A percentile compares a stretch with the other conserved stretches of the same genome.
Evolutionary conservation across 37 sponge, comb jelly and placozoan species (phyloP).

Genomic region (Spongia lamella): DNA sequence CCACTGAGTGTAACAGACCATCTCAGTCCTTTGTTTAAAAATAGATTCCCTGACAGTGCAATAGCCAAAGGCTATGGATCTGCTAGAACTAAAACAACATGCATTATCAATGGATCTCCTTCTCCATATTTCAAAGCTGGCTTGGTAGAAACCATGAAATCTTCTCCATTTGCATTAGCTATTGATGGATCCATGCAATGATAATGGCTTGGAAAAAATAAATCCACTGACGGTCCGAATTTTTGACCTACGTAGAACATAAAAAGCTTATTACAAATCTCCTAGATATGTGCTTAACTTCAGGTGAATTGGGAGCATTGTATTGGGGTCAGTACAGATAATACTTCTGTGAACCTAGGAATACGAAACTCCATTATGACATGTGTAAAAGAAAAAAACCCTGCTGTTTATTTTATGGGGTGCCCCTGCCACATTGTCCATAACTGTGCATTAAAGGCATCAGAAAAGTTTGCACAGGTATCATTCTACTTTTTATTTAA

Average conservation of each 20-base stretch:
- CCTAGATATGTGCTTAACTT: conserved; percentile 61
- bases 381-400: conserved; percentile 32
- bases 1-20: conserved; percentile 61
- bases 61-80: conserved; percentile 45
- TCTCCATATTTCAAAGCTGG: conserved; percentile 32
- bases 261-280: conserved; percentile 36
- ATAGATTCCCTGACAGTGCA: conserved; percentile 48
- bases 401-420: conserved; percentile 46
- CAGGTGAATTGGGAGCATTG: conserved; percentile 55
- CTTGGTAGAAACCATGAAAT: conserved; percentile 47
- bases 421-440: conserved; percentile 61
- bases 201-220: conserved; percentile 61
- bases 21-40: conserved; percentile 41
- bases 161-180: conserved; percentile 41
- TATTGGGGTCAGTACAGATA: conserved; percentile 51
- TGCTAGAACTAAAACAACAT: conserved; percentile 62
- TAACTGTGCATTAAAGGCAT: conserved; percentile 34
- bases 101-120: conserved; percentile 69
- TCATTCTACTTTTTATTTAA: not conserved
- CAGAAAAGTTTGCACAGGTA: conserved; percentile 23
- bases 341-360: conserved; percentile 68
- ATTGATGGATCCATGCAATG: conserved; percentile 77
- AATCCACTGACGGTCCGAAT: conserved; percentile 59
- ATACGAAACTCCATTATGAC: conserved; percentile 42
- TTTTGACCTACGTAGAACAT: not conserved